A percentile compares a stretch with the other conserved stretches of the same genome.
Evolutionary conservation across 2,888 invertebrate species (phyloP).

Genomic region (Chydorus sphaericus): DNA sequence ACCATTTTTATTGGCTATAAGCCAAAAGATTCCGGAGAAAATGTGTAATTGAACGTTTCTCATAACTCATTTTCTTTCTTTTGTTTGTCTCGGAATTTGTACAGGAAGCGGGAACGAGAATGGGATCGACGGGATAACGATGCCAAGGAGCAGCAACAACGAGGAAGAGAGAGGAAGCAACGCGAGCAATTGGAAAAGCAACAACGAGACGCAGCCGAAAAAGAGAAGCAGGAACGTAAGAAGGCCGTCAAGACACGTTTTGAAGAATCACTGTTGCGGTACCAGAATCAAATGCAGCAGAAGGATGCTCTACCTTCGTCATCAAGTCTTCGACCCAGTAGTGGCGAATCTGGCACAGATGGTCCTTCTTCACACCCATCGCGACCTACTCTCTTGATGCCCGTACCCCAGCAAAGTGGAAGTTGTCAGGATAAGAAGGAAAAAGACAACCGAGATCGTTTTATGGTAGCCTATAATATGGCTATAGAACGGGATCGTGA

Average conservation of each 20-base stretch:
- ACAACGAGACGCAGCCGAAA: slow-evolving; percentile 29
- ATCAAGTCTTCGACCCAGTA: no score
- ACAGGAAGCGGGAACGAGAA: slow-evolving; percentile 16
- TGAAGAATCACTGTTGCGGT: slow-evolving; percentile 60
- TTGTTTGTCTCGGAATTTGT: no score
- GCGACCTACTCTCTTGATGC: not conserved
- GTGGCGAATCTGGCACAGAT: not conserved
- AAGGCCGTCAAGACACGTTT: slow-evolving; percentile 74
- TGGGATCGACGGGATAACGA: slow-evolving; percentile 29
- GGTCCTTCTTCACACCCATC: not conserved
- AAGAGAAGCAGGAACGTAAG: slow-evolving; percentile 39
- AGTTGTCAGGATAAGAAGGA: no score
- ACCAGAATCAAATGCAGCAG: no score
- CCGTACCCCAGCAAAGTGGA: no score
- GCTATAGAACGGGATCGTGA: not conserved
- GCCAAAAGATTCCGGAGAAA: no score
- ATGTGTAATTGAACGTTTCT: no score
- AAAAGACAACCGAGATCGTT: slow-evolving; percentile 1
- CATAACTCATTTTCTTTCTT: no score
- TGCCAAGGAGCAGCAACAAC: no score
- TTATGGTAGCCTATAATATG: slow-evolving; percentile 4
- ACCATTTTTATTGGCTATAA: no score
- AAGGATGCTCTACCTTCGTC: no score
- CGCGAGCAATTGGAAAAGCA: slow-evolving; percentile 31
- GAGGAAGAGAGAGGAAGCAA: no score